Evolutionary conservation across 2,888 invertebrate genomes (phyloP).

Genomic region (Agrochola litura): DNA sequence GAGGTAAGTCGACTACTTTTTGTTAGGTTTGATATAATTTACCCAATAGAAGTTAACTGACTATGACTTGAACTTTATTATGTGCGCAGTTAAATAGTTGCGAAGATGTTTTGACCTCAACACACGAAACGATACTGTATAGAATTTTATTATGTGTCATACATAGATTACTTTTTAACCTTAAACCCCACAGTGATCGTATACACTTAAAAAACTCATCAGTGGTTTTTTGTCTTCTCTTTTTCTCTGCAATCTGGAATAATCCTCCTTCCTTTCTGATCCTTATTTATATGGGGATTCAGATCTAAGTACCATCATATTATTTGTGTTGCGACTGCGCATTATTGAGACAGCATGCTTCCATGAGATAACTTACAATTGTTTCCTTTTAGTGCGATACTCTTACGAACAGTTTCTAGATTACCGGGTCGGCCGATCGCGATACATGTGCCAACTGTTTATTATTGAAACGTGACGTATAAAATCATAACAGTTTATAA

Average conservation of each 20-base stretch:
- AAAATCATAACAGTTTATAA: slow-evolving; percentile 2
- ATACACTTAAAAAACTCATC: neutral
- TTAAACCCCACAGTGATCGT: neutral
- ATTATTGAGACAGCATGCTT: slow-evolving; percentile 9
- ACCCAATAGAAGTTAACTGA: slow-evolving; percentile 9
- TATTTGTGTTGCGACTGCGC: neutral
- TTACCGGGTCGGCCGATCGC: slow-evolving; percentile 52
- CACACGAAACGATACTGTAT: neutral
- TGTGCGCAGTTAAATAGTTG: slow-evolving; percentile 20
- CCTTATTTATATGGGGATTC: neutral
- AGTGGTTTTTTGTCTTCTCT: neutral
- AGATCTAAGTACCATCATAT: neutral
- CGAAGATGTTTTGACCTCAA: slow-evolving; percentile 13
- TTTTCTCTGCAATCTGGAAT: neutral
- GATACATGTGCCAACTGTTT: slow-evolving; percentile 55
- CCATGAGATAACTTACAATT: slow-evolving; percentile 37
- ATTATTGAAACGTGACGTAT: slow-evolving; percentile 49
- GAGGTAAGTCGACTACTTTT: slow-evolving; percentile 78
- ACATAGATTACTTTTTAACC: slow-evolving; percentile 6
- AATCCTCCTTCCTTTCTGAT: neutral
- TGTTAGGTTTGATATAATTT: neutral
- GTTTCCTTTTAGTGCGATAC: slow-evolving; percentile 52
- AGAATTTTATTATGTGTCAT: neutral
- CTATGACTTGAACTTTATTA: slow-evolving; percentile 28
- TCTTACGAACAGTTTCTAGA: slow-evolving; percentile 46